Evolutionary conservation across 2,797 vertebrate species (phyloP), one percentile per base, ranked within the genome.

Genomic region (Coilia nasus): DNA sequence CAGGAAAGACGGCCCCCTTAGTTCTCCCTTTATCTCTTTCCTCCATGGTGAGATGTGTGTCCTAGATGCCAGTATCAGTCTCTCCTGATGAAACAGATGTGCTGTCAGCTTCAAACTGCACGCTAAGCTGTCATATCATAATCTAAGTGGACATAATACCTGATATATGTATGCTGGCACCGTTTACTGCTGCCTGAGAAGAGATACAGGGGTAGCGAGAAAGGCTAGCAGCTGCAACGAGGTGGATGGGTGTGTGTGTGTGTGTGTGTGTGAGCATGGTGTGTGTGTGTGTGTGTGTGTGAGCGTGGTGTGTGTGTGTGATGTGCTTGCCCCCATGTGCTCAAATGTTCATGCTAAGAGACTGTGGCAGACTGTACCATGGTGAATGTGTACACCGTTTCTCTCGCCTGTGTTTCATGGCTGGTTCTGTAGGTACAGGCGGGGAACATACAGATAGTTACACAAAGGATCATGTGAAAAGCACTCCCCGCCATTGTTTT

Each of bases 61-160:
- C 96, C 96, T 95, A 96, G 95, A 96, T 96, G 94, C 94, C 96
- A 96, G 89, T 92, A 94, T 94, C 95, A 96, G 95, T 97, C 96
- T 95, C 94, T 88, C 92, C 93, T 91, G 93, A 95, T 92, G 89
- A 94, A 93, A 93, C 94, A 97, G 96, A 97, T 96, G 94, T 86
- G 94, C 96, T 96, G 96, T 97, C 96, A 96, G 94, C 94, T 96
- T 90, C 94, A 94, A 96, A 95, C 95, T 95, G 92, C 90, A 91
- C 93, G 95, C 93, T 78, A 78, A 96, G 94, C 94, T 94, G 94
- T 93, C 91, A 93, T 90, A 91, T 95, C 92, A 94, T 97, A 96
- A 98, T 96, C 93, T 86, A 93, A 97, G 94, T 93, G 96, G 97
- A 97, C 96, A 95, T 92, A 94, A 96, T 96, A 96, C 80, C 91